phyloP scores from a whole-genome alignment of 1,140 invertebrate genomes.

The Bombus vancouverensis region DNA sequence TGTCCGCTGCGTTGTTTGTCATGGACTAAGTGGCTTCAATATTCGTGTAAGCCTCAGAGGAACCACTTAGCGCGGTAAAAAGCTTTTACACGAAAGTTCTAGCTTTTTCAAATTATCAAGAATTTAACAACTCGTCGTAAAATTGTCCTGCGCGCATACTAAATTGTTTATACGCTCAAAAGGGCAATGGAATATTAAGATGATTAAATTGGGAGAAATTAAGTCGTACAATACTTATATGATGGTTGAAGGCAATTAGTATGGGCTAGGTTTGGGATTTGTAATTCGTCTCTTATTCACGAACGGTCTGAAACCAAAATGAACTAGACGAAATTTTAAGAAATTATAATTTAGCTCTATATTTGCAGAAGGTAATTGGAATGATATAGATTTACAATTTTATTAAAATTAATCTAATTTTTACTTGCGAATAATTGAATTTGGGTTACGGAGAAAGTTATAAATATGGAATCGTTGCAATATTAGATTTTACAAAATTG shows the following conservation, averaged over 20 bases:
- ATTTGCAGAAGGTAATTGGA: not conserved
- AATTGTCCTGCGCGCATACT: not conserved
- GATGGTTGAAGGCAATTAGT: not conserved
- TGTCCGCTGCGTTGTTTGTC: not conserved
- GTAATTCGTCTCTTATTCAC: not conserved
- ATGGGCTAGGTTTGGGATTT: not conserved
- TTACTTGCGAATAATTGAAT: not conserved
- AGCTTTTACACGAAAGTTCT: not conserved
- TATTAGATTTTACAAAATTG: not conserved
- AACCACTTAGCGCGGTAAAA: not conserved
- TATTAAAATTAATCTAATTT: not conserved
- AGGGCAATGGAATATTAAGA: not conserved
- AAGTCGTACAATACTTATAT: not conserved
- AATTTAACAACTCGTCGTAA: not conserved
- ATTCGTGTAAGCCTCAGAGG: not conserved
- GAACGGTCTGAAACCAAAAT: too few relatives aligned
- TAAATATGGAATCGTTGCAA: not conserved
- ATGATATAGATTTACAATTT: not conserved
- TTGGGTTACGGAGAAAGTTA: not conserved
- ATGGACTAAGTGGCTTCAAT: not conserved
- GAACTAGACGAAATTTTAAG: not conserved
- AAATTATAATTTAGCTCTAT: not conserved
- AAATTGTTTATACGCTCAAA: not conserved
- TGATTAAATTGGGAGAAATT: not conserved
- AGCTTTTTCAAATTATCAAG: not conserved